These are phyloP conservation scores for Oscheius myriophilus DNA, from an alignment of 2,888 invertebrate species.

Conservation along the genomic window DNA sequence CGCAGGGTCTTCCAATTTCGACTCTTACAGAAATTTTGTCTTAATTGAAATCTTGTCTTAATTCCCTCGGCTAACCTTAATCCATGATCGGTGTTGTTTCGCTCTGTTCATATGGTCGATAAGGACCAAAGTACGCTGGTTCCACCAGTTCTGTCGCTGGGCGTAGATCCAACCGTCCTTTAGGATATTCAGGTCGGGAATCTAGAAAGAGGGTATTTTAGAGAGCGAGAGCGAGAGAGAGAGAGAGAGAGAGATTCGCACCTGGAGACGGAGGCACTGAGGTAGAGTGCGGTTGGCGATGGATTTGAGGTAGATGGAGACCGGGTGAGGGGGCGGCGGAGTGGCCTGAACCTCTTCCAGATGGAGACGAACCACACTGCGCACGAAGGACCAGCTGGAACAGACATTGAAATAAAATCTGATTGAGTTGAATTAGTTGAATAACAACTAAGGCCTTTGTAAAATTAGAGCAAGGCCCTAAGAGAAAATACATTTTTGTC, in stretches of 20 bases:
- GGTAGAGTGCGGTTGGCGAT: constrained; percentile 24
- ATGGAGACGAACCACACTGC: constrained; percentile 4
- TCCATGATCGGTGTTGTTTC: constrained; percentile 23
- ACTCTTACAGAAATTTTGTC: no score
- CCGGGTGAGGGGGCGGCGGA: constrained; percentile 13
- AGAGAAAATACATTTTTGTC: no score
- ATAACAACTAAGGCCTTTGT: neutral
- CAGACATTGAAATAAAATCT: neutral
- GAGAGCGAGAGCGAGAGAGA: neutral
- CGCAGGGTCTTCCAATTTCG: no score
- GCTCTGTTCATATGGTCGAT: constrained; percentile 25
- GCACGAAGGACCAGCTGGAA: constrained; percentile 6
- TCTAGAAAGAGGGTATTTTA: neutral
- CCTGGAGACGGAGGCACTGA: constrained; percentile 20
- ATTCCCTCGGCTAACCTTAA: constrained; percentile 1
- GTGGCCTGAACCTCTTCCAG: constrained; percentile 15
- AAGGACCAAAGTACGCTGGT: constrained; percentile 11
- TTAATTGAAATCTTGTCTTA: no score
- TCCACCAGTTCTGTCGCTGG: constrained; percentile 30
- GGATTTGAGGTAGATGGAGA: constrained; percentile 25
- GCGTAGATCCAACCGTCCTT: constrained; percentile 29
- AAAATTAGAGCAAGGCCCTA: neutral
- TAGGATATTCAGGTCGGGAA: constrained; percentile 20
- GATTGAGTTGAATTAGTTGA: neutral
- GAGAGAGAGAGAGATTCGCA: neutral